Conservation (phyloP, 1,140 invertebrate genomes). For the Armadillidium nasatum region DNA sequence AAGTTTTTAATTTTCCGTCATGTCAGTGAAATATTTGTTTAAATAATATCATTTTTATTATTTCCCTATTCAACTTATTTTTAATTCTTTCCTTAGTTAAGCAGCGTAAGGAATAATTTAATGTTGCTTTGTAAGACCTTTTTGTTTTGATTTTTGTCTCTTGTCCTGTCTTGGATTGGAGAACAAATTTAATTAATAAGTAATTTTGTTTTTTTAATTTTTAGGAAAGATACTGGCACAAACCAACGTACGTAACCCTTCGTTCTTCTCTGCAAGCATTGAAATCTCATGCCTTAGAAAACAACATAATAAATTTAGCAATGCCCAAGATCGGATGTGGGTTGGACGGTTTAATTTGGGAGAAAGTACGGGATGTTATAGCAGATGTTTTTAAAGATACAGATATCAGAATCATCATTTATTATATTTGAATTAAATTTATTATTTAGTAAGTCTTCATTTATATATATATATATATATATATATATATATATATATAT, state of each 20-base stretch:
- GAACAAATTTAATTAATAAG: too few species aligned
- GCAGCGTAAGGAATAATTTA: too few species aligned
- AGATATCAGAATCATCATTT: slow-evolving; percentile 40
- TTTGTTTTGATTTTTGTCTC: too few species aligned
- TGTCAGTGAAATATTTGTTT: too few species aligned
- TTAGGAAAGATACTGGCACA: slow-evolving; percentile 47
- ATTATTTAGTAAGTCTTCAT: not conserved
- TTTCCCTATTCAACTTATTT: too few species aligned
- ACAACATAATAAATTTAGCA: slow-evolving; percentile 46
- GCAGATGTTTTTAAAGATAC: slow-evolving; percentile 47
- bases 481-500: too few species aligned
- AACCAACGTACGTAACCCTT: slow-evolving; percentile 49
- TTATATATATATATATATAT: too few species aligned
- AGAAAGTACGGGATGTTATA: slow-evolving; percentile 47
- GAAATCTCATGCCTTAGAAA: slow-evolving; percentile 46
- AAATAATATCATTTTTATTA: too few species aligned
- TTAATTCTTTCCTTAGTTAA: too few species aligned
- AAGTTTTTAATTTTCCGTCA: too few species aligned
- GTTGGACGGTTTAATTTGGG: slow-evolving; percentile 50
- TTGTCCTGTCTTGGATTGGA: too few species aligned
- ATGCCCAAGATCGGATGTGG: slow-evolving; percentile 52
- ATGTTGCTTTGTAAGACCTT: too few species aligned
- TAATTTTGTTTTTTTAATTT: not conserved
- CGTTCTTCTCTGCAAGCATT: slow-evolving; percentile 47
- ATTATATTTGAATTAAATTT: slow-evolving; percentile 30